Conservation (phyloP, 2,113 vertebrate species). For the Lutjanus erythropterus region DNA sequence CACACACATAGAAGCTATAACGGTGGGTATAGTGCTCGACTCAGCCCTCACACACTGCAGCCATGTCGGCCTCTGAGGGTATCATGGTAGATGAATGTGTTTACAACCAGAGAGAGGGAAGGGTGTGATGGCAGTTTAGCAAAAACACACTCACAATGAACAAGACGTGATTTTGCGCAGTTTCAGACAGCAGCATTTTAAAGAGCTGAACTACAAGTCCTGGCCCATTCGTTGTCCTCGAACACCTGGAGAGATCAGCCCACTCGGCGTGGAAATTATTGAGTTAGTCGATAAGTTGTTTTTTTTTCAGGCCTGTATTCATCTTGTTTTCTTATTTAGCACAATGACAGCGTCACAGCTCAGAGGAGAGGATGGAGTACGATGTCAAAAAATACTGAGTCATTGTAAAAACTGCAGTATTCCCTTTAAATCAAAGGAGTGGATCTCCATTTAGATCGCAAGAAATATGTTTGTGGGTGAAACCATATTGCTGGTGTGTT, state of each 20-base stretch:
- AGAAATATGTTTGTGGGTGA: slow-evolving; percentile 51
- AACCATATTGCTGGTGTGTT: slow-evolving; percentile 67
- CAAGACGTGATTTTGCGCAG: slow-evolving; percentile 51
- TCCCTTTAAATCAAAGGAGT: slow-evolving; percentile 34
- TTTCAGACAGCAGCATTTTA: slow-evolving; percentile 69
- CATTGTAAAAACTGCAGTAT: slow-evolving; percentile 44
- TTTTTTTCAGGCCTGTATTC: slow-evolving; percentile 33
- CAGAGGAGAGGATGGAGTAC: slow-evolving; percentile 41
- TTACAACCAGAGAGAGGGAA: slow-evolving; percentile 46
- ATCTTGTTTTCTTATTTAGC: slow-evolving; percentile 25
- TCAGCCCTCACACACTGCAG: slow-evolving; percentile 45
- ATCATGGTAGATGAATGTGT: slow-evolving; percentile 16
- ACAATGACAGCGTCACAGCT: slow-evolving; percentile 51
- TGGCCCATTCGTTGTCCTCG: slow-evolving; percentile 65
- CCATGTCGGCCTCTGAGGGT: slow-evolving; percentile 23
- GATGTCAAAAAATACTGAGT: slow-evolving; percentile 50
- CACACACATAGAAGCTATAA: slow-evolving; percentile 51
- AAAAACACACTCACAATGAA: slow-evolving; percentile 48
- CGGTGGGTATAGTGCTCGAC: slow-evolving; percentile 44
- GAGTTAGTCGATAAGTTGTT: slow-evolving; percentile 34
- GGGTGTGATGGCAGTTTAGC: slow-evolving; percentile 44
- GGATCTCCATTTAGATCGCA: slow-evolving; percentile 39
- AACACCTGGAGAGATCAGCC: slow-evolving; percentile 62
- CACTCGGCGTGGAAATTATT: slow-evolving; percentile 24
- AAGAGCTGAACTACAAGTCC: slow-evolving; percentile 65